These are phyloP conservation scores for Strix occidentalis DNA, from an alignment of 2,797 vertebrate genomes.

Conservation along the genomic window DNA sequence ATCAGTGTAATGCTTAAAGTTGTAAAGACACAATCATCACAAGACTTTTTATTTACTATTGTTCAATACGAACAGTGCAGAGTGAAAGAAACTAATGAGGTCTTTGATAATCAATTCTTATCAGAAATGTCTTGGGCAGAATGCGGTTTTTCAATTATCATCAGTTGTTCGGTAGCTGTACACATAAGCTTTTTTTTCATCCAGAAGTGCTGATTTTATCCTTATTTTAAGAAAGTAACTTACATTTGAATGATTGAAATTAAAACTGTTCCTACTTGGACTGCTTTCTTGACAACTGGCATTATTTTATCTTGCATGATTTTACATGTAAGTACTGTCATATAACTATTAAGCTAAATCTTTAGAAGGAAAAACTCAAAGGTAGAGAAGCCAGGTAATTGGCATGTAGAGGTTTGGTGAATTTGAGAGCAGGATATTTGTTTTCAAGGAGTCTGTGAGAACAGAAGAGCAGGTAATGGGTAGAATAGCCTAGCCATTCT, in stretches of 20 bases:
- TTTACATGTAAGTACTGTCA: neutral
- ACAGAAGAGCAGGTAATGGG: neutral
- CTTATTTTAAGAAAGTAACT: constrained; percentile 46
- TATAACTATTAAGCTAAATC: neutral
- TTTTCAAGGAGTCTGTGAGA: neutral
- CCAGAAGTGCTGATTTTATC: constrained; percentile 58
- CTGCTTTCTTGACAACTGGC: neutral
- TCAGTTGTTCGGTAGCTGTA: constrained; percentile 46
- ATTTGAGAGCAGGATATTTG: neutral
- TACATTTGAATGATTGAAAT: constrained; percentile 2
- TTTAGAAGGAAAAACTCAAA: neutral
- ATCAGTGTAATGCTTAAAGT: neutral
- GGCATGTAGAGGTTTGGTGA: neutral
- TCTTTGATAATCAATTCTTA: constrained; percentile 67
- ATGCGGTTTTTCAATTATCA: constrained; percentile 54
- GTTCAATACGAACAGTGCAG: constrained; percentile 39
- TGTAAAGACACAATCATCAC: constrained; percentile 34
- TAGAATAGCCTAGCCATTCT: neutral
- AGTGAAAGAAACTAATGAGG: constrained; percentile 64
- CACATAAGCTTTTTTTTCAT: neutral
- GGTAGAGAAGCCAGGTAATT: neutral
- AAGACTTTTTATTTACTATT: constrained; percentile 58
- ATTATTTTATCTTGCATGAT: neutral
- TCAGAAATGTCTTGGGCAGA: constrained; percentile 50
- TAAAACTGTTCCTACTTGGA: neutral